phyloP scores from a whole-genome alignment of 2,113 vertebrate genomes.

The Ibidorhyncha struthersii region DNA sequence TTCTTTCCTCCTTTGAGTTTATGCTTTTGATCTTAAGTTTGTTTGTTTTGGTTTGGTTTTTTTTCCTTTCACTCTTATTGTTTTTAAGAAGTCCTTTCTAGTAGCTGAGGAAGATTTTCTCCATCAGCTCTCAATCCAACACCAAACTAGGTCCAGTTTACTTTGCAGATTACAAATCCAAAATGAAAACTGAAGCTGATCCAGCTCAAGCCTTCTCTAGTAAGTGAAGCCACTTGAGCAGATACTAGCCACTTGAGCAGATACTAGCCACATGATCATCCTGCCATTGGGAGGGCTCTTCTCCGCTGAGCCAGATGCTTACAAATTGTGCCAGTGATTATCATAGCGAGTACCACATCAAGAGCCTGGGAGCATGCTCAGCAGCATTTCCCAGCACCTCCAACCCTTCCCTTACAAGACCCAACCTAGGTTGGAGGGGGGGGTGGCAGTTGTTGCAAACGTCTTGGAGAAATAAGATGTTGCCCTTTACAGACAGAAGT shows the following conservation, averaged over 20 bases:
- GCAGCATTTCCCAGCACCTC: neutral
- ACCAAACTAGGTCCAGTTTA: neutral
- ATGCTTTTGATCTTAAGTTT: neutral
- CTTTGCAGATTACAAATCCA: neutral
- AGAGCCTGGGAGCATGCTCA: neutral
- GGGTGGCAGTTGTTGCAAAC: neutral
- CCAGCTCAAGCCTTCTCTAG: neutral
- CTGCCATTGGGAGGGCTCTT: neutral
- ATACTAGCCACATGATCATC: neutral
- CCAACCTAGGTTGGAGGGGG: neutral
- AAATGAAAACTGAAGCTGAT: neutral
- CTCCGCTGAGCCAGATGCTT: neutral
- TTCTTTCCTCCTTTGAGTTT: neutral
- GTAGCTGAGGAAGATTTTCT: neutral
- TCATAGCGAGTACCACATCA: neutral
- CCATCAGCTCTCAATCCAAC: neutral
- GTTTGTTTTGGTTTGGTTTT: neutral
- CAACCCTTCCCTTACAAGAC: neutral
- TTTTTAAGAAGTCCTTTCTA: neutral
- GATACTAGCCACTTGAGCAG: neutral
- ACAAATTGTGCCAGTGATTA: neutral
- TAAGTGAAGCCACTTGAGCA: neutral
- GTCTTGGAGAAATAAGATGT: neutral
- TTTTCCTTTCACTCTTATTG: neutral
- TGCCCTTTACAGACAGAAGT: neutral